A percentile compares a stretch with the other conserved stretches of the same genome.
These are phyloP conservation scores for Nomada flava DNA, from an alignment of 2,888 invertebrate genomes.

Conservation along the genomic window DNA sequence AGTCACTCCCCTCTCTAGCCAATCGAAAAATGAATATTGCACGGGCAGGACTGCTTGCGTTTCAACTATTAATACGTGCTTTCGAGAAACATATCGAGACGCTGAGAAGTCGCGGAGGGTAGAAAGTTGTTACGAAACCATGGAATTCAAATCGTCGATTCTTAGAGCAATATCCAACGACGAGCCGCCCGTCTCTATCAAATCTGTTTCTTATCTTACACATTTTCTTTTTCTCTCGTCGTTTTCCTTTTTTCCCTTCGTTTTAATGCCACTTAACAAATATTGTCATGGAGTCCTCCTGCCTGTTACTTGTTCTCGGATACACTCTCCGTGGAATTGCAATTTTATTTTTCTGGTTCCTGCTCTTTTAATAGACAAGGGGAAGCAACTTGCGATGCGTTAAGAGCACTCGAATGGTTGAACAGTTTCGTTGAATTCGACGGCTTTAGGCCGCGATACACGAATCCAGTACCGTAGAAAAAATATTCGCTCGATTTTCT, in stretches of 20 bases:
- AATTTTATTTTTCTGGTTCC: not conserved
- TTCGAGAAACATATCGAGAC: not conserved
- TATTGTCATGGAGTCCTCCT: slow-evolving; percentile 49
- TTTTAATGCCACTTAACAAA: slow-evolving; percentile 37
- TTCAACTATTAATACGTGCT: not conserved
- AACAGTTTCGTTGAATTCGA: slow-evolving; percentile 22
- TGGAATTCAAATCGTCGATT: slow-evolving; percentile 13
- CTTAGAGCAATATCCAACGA: slow-evolving; percentile 46
- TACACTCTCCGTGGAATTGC: not conserved
- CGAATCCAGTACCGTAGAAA: slow-evolving; percentile 51
- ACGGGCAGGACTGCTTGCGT: not conserved
- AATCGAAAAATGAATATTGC: not conserved
- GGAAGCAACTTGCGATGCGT: slow-evolving; percentile 19
- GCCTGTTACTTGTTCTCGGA: not conserved
- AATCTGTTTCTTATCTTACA: slow-evolving; percentile 5
- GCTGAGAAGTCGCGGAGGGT: slow-evolving; percentile 18
- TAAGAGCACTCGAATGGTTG: slow-evolving; percentile 40
- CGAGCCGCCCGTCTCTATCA: not conserved
- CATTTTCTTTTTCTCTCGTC: not conserved
- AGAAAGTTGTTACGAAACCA: slow-evolving; percentile 24
- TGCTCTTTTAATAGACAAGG: not conserved
- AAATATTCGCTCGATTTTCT: slow-evolving; percentile 47
- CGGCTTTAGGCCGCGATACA: slow-evolving; percentile 20
- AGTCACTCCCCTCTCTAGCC: not conserved
- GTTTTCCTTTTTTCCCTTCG: not conserved